Conservation (phyloP, 1,140 invertebrate species). For the Aporrectodea caliginosa region DNA sequence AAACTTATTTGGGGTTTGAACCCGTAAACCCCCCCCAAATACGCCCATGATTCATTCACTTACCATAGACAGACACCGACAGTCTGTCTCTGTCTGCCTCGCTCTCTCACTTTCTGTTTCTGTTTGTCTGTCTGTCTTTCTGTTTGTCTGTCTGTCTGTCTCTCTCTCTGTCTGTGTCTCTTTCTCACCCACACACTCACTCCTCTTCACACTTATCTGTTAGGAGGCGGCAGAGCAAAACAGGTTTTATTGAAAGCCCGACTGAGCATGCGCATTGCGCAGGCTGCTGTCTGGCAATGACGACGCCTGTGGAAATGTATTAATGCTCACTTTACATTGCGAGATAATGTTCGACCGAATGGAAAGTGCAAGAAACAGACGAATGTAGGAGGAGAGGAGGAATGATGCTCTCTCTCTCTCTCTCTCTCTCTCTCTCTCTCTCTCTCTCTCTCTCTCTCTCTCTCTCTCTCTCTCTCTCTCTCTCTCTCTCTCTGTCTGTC, state of each 20-base stretch:
- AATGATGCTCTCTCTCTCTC: background rate
- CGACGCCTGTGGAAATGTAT: too few relatives aligned
- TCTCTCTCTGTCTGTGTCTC: background rate
- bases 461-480: background rate
- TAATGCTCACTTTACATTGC: too few relatives aligned
- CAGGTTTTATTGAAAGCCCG: background rate
- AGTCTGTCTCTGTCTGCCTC: background rate
- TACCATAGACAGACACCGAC: background rate
- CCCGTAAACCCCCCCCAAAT: too few relatives aligned
- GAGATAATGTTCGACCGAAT: too few relatives aligned
- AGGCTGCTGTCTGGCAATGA: background rate
- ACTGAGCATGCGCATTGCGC: background rate
- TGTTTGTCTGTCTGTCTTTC: background rate
- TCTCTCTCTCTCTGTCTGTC: background rate
- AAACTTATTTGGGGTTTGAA: too few relatives aligned
- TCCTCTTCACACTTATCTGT: too few relatives aligned
- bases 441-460: background rate
- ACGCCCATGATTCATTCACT: background rate
- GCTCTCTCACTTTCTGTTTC: background rate
- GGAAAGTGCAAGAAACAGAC: background rate
- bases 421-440: background rate
- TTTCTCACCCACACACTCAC: too few relatives aligned
- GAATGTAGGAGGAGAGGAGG: background rate
- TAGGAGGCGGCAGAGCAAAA: background rate
- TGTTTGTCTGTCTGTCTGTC: background rate